Evolutionary conservation across 2,113 vertebrate genomes (phyloP).

Genomic region (Centropus unirufus): DNA sequence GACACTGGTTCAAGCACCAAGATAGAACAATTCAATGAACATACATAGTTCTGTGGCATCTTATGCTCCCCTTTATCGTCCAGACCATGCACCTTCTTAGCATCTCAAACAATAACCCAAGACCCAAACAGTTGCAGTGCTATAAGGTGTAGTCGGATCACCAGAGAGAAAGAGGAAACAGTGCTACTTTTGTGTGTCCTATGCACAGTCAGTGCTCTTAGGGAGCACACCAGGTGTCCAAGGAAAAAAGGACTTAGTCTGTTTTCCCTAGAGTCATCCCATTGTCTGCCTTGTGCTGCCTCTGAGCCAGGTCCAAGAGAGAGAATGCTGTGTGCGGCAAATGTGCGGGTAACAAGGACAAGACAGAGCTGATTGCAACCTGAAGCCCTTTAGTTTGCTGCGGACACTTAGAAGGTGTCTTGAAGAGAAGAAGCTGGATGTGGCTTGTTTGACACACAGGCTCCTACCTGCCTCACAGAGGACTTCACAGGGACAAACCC

Average conservation of each 20-base stretch:
- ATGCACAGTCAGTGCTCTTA: not conserved
- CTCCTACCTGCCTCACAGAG: constrained; percentile 49
- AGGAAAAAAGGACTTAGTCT: not conserved
- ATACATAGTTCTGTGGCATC: not conserved
- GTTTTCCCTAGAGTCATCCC: not conserved
- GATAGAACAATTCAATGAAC: not conserved
- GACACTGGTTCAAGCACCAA: not conserved
- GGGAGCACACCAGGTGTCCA: not conserved
- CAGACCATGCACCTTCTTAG: not conserved
- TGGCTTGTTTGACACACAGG: not conserved
- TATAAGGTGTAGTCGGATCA: not conserved
- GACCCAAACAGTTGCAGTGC: not conserved
- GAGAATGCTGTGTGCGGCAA: fast-evolving
- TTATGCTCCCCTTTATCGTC: not conserved
- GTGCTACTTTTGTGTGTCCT: not conserved
- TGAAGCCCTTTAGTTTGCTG: not conserved
- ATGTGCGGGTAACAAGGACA: not conserved
- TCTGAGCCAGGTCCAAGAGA: not conserved
- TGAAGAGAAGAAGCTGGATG: not conserved
- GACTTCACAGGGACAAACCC: constrained; percentile 58
- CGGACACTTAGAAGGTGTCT: not conserved
- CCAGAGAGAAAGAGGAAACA: not conserved
- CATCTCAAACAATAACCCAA: not conserved
- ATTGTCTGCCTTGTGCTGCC: not conserved
- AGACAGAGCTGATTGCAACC: not conserved